phyloP scores from a whole-genome alignment of 2,888 invertebrate species.

The Corbicula japonica region DNA sequence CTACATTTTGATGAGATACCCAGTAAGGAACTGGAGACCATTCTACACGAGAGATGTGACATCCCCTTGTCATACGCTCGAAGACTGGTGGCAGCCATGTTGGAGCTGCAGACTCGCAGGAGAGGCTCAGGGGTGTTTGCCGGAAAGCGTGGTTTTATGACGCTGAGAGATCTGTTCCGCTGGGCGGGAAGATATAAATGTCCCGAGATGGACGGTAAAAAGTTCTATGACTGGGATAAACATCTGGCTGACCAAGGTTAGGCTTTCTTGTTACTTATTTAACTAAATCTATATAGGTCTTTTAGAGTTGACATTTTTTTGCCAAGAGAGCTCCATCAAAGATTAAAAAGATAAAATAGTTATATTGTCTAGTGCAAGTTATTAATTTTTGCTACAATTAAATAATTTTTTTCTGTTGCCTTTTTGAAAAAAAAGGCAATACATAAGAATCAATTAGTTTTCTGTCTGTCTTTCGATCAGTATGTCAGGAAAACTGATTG shows the following conservation, averaged over 20 bases:
- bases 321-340: no score
- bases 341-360: no score
- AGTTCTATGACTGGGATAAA: slow-evolving; percentile 98
- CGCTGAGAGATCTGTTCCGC: slow-evolving; percentile 96
- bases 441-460: no score
- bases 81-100: slow-evolving; percentile 96
- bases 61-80: slow-evolving; percentile 95
- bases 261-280: slow-evolving; percentile 4
- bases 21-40: slow-evolving; percentile 92
- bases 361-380: no score
- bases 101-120: slow-evolving; percentile 92
- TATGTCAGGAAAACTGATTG: no score
- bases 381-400: no score
- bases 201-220: slow-evolving; percentile 86
- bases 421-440: no score
- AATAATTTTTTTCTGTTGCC: no score
- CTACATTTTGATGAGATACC: slow-evolving; percentile 99
- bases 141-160: slow-evolving; percentile 96
- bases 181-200: slow-evolving; percentile 97
- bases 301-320: no score
- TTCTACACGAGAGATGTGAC: slow-evolving; percentile 95
- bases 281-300: no score
- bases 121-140: slow-evolving; percentile 95
- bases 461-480: no score
- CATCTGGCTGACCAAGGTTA: slow-evolving; percentile 93